Evolutionary conservation across 2,113 vertebrate species (phyloP).

Genomic region (Panurus biarmicus): DNA sequence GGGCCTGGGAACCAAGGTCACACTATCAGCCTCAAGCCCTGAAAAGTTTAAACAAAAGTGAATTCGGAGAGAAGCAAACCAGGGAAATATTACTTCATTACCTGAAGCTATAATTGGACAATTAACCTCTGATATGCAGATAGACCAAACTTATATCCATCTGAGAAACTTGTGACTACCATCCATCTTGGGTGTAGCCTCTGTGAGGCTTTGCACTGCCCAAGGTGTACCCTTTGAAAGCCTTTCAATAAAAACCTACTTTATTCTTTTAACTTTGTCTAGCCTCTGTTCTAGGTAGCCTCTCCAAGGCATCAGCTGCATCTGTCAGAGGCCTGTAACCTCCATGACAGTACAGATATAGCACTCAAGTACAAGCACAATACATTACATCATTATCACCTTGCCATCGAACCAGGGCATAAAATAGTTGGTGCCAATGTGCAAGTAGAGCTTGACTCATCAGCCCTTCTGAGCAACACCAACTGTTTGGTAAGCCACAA

Average conservation of each 20-base stretch:
- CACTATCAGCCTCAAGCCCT: rapidly evolving
- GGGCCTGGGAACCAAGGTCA: neutral
- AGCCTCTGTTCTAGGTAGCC: neutral
- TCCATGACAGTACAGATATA: neutral
- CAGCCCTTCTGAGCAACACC: neutral
- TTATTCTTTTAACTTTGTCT: neutral
- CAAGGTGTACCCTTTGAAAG: neutral
- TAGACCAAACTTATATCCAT: neutral
- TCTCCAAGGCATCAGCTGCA: neutral
- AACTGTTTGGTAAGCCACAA: neutral
- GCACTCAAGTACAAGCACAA: neutral
- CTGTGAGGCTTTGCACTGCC: neutral
- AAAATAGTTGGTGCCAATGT: neutral
- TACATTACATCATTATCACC: neutral
- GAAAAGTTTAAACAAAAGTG: neutral
- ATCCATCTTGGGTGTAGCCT: neutral
- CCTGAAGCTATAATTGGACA: neutral
- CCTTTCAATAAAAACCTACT: neutral
- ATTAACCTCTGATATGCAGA: neutral
- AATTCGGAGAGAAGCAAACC: neutral
- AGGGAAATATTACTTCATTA: neutral
- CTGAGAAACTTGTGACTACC: neutral
- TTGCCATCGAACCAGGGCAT: neutral
- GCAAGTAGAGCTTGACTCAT: neutral
- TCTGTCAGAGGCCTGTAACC: neutral